Evolutionary conservation across 1,140 invertebrate genomes (phyloP).

Genomic region (Penaeus chinensis): DNA sequence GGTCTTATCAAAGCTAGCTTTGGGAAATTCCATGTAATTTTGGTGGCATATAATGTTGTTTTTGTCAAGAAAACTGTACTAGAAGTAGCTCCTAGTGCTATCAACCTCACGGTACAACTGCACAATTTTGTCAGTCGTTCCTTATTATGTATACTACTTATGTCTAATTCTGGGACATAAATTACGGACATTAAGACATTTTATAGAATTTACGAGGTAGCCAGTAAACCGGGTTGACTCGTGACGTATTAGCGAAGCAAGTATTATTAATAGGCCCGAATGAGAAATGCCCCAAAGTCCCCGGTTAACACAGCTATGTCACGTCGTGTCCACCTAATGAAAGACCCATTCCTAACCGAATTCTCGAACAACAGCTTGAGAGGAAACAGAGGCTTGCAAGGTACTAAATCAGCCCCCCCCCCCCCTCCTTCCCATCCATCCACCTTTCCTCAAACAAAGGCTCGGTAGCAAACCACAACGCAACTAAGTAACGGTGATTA

Average conservation of each 20-base stretch:
- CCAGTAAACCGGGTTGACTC: slow-evolving; percentile 7
- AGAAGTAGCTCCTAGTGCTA: slow-evolving; percentile 22
- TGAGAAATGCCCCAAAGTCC: no score
- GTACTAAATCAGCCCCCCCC: neutral
- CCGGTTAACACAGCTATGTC: no score
- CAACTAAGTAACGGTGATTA: no score
- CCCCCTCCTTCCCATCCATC: neutral
- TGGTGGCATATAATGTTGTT: slow-evolving; percentile 34
- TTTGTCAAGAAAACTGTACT: slow-evolving; percentile 6
- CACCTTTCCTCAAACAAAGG: neutral
- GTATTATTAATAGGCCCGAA: no score
- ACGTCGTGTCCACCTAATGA: neutral
- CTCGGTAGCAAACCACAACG: no score
- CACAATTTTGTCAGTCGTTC: slow-evolving; percentile 8
- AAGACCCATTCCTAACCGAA: neutral
- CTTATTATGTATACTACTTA: slow-evolving; percentile 15
- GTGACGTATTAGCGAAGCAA: neutral
- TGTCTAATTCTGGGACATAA: slow-evolving; percentile 7
- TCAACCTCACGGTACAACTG: neutral
- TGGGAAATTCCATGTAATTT: slow-evolving; percentile 43
- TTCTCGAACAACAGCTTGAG: neutral
- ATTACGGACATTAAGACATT: slow-evolving; percentile 14
- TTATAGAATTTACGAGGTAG: slow-evolving; percentile 2
- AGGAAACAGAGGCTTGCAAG: neutral
- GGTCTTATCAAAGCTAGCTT: slow-evolving; percentile 45